Conservation (phyloP, 1,140 invertebrate genomes). For the Drosophila hydei region DNA sequence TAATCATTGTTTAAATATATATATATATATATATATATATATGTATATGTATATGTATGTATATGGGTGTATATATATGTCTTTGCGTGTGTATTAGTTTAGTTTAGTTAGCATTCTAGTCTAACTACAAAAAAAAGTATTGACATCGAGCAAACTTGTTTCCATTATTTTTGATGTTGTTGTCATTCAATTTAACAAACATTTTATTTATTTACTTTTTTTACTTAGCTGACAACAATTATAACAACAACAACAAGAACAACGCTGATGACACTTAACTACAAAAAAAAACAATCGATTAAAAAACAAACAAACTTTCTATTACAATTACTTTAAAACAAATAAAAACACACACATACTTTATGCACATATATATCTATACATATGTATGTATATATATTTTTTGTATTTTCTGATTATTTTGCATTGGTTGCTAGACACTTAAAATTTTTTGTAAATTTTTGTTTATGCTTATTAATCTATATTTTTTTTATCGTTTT, state of each 20-base stretch:
- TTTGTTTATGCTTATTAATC: neutral
- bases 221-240: neutral
- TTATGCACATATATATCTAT: constrained; percentile 18
- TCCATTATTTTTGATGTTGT: neutral
- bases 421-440: constrained; percentile 47
- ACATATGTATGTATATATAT: constrained; percentile 27
- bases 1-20: too few species aligned
- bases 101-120: constrained; percentile 12
- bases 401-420: constrained; percentile 16
- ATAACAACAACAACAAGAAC: constrained; percentile 13
- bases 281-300: neutral
- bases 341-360: constrained; percentile 19
- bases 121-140: constrained; percentile 19
- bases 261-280: constrained; percentile 12
- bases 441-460: constrained; percentile 27
- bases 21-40: constrained; percentile 7
- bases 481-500: neutral
- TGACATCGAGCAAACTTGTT: constrained; percentile 11
- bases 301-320: neutral
- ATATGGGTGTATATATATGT: neutral
- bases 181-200: constrained; percentile 1
- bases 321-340: constrained; percentile 21
- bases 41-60: neutral
- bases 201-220: neutral
- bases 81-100: constrained; percentile 6